These are phyloP conservation scores for Lemur catta DNA, from an alignment of 2,797 vertebrate genomes.

Conservation along the genomic window DNA sequence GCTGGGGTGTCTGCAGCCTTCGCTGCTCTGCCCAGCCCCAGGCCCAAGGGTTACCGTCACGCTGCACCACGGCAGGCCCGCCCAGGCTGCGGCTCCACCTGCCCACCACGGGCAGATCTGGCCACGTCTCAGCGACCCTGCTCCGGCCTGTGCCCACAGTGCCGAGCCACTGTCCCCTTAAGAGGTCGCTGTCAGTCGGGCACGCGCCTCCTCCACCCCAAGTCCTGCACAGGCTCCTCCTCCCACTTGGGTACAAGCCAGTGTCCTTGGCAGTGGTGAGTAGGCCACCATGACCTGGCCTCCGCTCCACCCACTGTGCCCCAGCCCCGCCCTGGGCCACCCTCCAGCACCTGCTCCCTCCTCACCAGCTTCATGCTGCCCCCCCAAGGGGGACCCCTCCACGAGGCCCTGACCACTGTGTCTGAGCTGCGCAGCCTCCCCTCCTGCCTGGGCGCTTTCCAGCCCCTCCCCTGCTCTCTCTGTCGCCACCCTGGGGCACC, in stretches of 20 bases:
- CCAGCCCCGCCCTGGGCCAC: neutral
- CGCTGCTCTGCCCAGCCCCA: too few species aligned
- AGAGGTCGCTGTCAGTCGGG: fast-evolving
- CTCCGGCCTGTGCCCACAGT: neutral
- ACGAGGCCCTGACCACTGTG: fast-evolving
- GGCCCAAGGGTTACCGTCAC: too few species aligned
- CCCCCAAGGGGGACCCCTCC: neutral
- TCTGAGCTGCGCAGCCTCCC: neutral
- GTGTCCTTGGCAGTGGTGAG: neutral
- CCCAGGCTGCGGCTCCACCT: neutral
- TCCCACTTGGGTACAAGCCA: neutral
- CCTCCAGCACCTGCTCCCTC: neutral
- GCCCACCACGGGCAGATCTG: too few species aligned
- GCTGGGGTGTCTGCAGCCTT: too few species aligned
- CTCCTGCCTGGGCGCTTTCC: neutral
- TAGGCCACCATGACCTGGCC: neutral
- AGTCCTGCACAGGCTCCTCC: neutral
- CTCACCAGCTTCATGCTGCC: neutral
- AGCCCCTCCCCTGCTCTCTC: too few species aligned
- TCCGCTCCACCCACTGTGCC: neutral
- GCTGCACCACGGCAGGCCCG: too few species aligned
- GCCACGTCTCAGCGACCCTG: neutral
- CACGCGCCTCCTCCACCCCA: neutral
- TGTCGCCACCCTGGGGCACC: neutral
- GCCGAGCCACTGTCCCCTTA: neutral